Conservation (phyloP, 2,797 vertebrate species). For the Chanos chanos region DNA sequence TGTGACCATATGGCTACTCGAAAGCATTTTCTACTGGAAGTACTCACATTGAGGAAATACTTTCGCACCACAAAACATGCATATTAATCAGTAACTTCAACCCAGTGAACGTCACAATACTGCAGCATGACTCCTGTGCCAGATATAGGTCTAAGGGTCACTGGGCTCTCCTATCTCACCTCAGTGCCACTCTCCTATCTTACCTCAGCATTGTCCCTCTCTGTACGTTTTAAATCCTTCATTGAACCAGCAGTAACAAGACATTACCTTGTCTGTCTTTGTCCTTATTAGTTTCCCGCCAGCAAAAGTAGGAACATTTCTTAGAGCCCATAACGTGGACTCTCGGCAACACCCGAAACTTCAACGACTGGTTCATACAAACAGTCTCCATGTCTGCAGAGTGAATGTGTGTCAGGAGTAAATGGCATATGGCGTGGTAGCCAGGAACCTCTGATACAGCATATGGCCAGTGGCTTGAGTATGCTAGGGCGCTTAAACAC, state of each 20-base stretch:
- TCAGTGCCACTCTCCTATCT: background rate
- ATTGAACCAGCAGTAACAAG: background rate
- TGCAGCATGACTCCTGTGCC: too few relatives aligned
- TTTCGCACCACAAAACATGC: background rate
- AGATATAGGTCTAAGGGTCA: conserved; percentile 25
- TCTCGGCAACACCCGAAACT: conserved; percentile 33
- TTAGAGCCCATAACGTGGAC: conserved; percentile 21
- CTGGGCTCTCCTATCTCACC: background rate
- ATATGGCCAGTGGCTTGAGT: conserved; percentile 45
- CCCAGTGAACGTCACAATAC: conserved; percentile 22
- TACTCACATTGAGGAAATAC: background rate
- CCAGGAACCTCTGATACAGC: conserved; percentile 25
- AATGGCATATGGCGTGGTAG: conserved; percentile 31
- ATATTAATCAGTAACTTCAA: conserved; percentile 15
- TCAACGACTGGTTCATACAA: conserved; percentile 19
- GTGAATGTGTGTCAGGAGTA: conserved; percentile 29
- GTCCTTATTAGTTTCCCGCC: conserved; percentile 25
- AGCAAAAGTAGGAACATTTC: conserved; percentile 38
- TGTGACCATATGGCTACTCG: conserved; percentile 30
- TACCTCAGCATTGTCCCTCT: background rate
- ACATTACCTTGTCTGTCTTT: conserved; percentile 35
- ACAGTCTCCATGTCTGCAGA: conserved; percentile 26
- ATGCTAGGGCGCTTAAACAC: conserved; percentile 1
- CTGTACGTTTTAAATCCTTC: background rate
- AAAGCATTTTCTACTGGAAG: conserved; percentile 9